These are phyloP conservation scores for Megamerina dolium DNA, from an alignment of 2,888 invertebrate genomes.

Conservation along the genomic window DNA sequence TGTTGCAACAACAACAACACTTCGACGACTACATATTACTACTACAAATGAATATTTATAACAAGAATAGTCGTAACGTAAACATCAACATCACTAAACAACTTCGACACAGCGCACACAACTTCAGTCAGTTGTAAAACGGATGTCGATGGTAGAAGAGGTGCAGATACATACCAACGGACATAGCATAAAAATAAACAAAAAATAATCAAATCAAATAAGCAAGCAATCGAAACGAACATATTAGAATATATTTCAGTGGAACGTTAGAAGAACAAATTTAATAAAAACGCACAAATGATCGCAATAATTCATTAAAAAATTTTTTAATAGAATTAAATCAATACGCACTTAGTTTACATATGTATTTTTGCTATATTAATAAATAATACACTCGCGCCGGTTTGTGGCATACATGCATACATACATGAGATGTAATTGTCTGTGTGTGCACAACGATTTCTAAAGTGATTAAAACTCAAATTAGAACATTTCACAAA, in stretches of 20 bases:
- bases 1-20: neutral
- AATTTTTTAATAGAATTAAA: neutral
- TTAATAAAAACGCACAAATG: neutral
- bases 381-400: too few species aligned
- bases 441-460: too few species aligned
- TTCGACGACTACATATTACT: neutral
- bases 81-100: slow-evolving; percentile 24
- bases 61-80: too few species aligned
- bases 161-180: slow-evolving; percentile 26
- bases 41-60: too few species aligned
- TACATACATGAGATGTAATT: too few species aligned
- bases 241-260: neutral
- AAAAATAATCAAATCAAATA: neutral
- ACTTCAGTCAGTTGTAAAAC: slow-evolving; percentile 43
- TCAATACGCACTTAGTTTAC: too few species aligned
- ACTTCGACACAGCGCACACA: slow-evolving; percentile 33
- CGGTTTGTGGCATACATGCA: too few species aligned
- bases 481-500: too few species aligned
- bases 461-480: too few species aligned
- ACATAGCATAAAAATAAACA: neutral
- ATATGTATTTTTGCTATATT: too few species aligned
- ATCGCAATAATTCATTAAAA: neutral
- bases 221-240: neutral
- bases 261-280: neutral
- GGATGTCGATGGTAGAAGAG: slow-evolving; percentile 42